Conservation (phyloP, 2,113 vertebrate genomes). For the Rostratula benghalensis region DNA sequence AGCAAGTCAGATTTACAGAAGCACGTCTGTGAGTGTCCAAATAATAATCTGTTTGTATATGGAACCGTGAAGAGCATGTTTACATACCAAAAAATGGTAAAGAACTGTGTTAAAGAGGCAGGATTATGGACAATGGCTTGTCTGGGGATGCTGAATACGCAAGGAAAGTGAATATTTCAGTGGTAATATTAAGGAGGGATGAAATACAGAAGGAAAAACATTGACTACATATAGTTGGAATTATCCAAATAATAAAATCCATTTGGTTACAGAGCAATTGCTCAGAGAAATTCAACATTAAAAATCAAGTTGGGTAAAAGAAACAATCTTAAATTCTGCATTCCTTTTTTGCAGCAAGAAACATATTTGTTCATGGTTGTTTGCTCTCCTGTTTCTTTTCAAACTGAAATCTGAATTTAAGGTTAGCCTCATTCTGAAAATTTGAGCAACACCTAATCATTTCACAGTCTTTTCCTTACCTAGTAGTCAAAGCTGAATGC, state of each 20-base stretch:
- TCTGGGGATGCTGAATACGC: background rate
- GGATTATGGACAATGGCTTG: background rate
- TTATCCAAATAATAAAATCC: background rate
- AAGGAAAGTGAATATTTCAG: background rate
- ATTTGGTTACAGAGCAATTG: background rate
- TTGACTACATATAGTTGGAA: background rate
- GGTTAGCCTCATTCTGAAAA: background rate
- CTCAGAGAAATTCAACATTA: background rate
- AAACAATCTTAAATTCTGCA: background rate
- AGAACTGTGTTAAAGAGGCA: background rate
- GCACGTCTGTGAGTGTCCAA: accelerated
- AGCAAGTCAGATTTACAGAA: background rate
- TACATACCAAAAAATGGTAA: background rate
- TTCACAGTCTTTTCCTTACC: background rate
- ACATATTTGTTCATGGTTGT: background rate
- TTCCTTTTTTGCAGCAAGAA: background rate
- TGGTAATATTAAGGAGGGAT: background rate
- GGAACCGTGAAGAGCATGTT: background rate
- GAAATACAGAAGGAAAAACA: background rate
- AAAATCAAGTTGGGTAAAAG: background rate
- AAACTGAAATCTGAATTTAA: background rate
- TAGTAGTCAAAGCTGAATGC: background rate
- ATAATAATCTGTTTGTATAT: background rate
- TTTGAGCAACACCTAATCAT: accelerated
- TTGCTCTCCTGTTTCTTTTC: background rate